Conservation (phyloP, 2,797 vertebrate species). For the Sphenopsis melanotis region DNA sequence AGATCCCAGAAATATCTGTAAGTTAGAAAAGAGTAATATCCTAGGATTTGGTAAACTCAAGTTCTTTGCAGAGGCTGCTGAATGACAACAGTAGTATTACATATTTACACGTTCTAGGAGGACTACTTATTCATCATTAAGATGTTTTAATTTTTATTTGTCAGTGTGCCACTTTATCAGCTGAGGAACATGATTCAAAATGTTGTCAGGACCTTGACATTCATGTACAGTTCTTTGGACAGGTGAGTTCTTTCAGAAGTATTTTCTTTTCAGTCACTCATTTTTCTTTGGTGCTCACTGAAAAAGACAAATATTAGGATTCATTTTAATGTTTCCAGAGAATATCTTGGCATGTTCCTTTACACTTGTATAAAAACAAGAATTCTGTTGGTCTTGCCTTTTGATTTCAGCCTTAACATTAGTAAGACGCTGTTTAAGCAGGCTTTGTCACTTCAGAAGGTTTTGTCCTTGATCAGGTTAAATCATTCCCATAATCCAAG, state of each 20-base stretch:
- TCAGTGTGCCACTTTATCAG: slow-evolving; percentile 87
- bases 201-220: slow-evolving; percentile 85
- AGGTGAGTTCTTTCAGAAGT: slow-evolving; percentile 74
- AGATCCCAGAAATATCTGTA: neutral
- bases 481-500: neutral
- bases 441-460: neutral
- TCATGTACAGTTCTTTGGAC: slow-evolving; percentile 91
- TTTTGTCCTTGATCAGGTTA: neutral
- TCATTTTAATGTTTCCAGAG: neutral
- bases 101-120: neutral
- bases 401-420: neutral
- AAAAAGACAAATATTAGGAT: neutral
- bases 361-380: neutral
- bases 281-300: neutral
- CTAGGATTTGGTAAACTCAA: neutral
- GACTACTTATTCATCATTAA: neutral
- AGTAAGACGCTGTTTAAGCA: neutral
- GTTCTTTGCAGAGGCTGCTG: neutral
- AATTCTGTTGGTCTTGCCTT: neutral
- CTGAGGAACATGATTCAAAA: slow-evolving; percentile 86
- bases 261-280: neutral
- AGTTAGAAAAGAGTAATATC: neutral
- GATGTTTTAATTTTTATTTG: slow-evolving; percentile 5
- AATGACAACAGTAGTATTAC: neutral
- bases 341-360: neutral